Conservation (phyloP, 2,888 invertebrate genomes). For the Phortica magna region DNA sequence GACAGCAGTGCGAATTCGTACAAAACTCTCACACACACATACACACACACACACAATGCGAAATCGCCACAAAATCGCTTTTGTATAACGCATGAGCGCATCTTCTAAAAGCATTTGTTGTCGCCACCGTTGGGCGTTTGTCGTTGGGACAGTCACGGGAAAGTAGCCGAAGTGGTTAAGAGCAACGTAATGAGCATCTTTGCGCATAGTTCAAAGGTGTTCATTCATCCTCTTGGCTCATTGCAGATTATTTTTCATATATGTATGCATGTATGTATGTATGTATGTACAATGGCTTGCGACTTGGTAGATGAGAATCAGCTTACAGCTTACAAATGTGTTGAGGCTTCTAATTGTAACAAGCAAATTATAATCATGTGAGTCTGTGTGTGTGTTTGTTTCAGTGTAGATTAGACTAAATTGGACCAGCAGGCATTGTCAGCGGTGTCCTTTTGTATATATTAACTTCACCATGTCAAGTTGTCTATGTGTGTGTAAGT, state of each 20-base stretch:
- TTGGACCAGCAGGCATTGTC: conserved; percentile 13
- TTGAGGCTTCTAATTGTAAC: conserved; percentile 16
- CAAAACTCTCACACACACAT: neutral
- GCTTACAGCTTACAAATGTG: neutral
- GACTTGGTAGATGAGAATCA: neutral
- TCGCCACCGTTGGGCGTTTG: neutral
- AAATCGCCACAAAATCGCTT: conserved; percentile 30
- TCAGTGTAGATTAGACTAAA: conserved; percentile 18
- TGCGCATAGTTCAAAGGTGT: neutral
- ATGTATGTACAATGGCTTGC: neutral
- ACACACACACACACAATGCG: neutral
- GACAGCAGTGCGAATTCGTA: neutral
- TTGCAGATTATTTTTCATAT: neutral
- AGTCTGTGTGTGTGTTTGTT: neutral
- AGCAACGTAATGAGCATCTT: neutral
- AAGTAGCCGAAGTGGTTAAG: neutral
- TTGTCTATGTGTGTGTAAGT: neutral
- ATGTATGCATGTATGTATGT: too few relatives aligned
- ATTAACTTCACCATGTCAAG: too few relatives aligned
- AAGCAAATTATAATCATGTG: neutral
- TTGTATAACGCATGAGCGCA: conserved; percentile 17
- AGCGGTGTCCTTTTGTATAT: neutral
- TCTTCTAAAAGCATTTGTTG: conserved; percentile 8
- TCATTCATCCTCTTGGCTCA: neutral
- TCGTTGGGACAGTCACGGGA: too few relatives aligned